Conservation (phyloP, 2,888 invertebrate species). For the Nezara viridula region DNA sequence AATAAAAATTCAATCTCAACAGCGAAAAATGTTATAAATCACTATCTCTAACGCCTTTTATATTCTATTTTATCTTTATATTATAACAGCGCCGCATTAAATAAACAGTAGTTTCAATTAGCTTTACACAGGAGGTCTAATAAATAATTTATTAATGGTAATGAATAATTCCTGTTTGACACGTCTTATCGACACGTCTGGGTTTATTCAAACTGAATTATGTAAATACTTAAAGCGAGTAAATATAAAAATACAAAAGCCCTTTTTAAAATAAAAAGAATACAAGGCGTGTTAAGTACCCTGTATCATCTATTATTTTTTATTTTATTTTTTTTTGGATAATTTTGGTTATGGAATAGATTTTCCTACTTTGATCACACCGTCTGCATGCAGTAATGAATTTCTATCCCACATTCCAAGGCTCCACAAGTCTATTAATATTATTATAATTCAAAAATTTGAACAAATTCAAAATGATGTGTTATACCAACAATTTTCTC, state of each 20-base stretch:
- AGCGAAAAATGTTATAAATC: not conserved
- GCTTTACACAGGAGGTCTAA: not conserved
- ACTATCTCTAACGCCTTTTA: not conserved
- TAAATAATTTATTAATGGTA: conserved; percentile 22
- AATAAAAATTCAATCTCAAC: not conserved
- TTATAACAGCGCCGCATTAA: not conserved
- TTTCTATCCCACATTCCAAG: not conserved
- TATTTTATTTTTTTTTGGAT: not conserved
- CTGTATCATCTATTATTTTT: not conserved
- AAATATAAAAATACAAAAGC: not conserved
- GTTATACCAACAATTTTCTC: no score
- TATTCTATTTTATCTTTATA: not conserved
- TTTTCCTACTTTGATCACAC: not conserved
- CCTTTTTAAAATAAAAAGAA: not conserved
- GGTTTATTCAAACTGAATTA: conserved; percentile 9
- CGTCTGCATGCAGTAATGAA: not conserved
- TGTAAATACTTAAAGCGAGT: not conserved
- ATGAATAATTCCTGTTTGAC: conserved; percentile 19
- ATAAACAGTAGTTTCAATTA: conserved; percentile 29
- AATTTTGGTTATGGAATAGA: not conserved
- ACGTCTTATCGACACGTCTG: not conserved
- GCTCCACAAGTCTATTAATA: no score
- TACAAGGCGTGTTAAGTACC: not conserved
- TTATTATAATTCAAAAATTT: no score
- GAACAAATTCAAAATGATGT: no score